These are phyloP conservation scores for Centropus bengalensis DNA, from an alignment of 2,113 vertebrate genomes.

Conservation along the genomic window DNA sequence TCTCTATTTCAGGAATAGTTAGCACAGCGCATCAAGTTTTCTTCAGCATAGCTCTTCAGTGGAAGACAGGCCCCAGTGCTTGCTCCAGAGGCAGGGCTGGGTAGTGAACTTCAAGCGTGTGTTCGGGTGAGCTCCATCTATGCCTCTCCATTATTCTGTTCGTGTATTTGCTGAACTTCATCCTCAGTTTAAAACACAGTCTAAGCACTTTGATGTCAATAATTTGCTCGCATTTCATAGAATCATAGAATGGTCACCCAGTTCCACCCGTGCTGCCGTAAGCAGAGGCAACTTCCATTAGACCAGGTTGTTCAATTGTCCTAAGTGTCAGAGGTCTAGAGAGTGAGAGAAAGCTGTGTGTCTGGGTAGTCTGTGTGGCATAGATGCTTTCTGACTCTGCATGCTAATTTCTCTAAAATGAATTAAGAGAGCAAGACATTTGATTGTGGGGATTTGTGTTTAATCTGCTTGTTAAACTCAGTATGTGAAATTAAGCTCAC, in stretches of 20 bases:
- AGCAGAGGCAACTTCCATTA: too few relatives aligned
- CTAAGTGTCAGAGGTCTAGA: not conserved
- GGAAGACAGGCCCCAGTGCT: fast-evolving
- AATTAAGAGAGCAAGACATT: not conserved
- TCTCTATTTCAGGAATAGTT: not conserved
- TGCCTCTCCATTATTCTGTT: fast-evolving
- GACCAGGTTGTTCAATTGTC: not conserved
- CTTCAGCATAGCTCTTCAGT: not conserved
- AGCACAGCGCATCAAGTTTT: not conserved
- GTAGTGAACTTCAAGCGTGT: not conserved
- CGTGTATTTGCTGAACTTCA: not conserved
- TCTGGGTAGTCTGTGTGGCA: not conserved
- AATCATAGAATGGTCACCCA: too few relatives aligned
- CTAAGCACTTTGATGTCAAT: not conserved
- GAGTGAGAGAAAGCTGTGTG: not conserved
- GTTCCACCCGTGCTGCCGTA: too few relatives aligned
- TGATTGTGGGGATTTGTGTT: not conserved
- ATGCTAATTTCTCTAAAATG: not conserved
- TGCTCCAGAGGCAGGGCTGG: not conserved
- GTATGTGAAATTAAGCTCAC: not conserved
- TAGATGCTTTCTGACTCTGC: not conserved
- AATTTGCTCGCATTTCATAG: not conserved
- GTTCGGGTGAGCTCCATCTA: not conserved
- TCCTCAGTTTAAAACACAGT: not conserved
- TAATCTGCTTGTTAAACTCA: not conserved